Evolutionary conservation across 2,113 vertebrate genomes (phyloP), one percentile per base, ranked within the genome.

Genomic region (Echinops telfairi): DNA sequence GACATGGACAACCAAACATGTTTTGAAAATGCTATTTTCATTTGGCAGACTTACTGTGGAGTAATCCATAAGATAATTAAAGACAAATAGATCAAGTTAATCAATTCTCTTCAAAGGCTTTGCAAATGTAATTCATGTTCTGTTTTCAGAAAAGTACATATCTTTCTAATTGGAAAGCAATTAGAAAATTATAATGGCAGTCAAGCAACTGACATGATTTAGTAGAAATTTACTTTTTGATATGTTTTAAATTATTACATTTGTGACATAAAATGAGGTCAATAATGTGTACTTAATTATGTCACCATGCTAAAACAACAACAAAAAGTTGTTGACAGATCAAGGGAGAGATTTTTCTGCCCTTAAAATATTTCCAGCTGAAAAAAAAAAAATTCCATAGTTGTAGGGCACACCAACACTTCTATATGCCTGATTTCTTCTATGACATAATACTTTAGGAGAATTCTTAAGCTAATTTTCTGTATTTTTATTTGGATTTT

Each of bases 401-500:
- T 22, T 91, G 6, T 75, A 94, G 27, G n/a, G 89, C 22, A 85
- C 7, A 87, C 12, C 47, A 70, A 71, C 83, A 58, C 14, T 58
- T 3, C 43, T 89, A 33, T 53, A 82, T 82, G 11, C 4, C 43
- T 79, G 6, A 79, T 29, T 23, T 78, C 11, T 89, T 73, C 2
- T 66, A 23, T 73, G 31, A 58, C 9, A 85, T 38, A 88, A 73
- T 58, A 1, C 19, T 83, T 14, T 6, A 85, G 31, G 20, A 87
- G 31, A 73, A 88, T 94, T 76, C 16, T 92, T 82, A 76, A 81
- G 68, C 75, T 38, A 89, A 20, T 83, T 81, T 94, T 19, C 8
- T 87, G 10, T 78, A 57, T 77, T 94, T 93, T 85, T 77, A 90
- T 75, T 12, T 85, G 84, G 3, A 90, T 90, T 88, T 91, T 60